Conservation (phyloP, 1,140 invertebrate species). For the Pollicipes pollicipes region DNA sequence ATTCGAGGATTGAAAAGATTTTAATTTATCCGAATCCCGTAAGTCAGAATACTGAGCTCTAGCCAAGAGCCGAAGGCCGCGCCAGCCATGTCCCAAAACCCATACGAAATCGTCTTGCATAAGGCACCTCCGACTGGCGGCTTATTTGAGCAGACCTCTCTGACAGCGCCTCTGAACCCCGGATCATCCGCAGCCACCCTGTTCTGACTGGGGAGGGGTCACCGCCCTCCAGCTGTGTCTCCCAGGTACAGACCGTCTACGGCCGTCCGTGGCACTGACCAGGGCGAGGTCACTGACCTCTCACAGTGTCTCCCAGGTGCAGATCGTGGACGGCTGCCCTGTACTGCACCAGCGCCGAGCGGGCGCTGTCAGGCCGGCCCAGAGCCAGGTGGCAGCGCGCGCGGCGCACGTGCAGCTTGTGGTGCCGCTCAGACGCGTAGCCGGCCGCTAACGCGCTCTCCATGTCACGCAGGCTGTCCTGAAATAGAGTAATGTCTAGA, state of each 20-base stretch:
- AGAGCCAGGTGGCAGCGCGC: background rate
- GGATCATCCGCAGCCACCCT: no score
- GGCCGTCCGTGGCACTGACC: no score
- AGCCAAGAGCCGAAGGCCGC: no score
- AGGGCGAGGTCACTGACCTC: background rate
- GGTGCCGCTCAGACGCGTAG: background rate
- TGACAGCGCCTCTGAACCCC: no score
- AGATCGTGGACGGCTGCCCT: background rate
- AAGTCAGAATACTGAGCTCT: no score
- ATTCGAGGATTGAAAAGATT: no score
- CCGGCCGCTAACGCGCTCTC: background rate
- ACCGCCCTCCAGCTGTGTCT: background rate
- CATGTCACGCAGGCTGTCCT: background rate
- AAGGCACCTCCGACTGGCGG: no score
- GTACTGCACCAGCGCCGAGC: background rate
- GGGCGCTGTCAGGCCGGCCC: background rate
- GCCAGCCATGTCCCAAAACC: no score
- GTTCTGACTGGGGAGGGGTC: no score
- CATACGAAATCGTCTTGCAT: no score
- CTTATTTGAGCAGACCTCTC: no score
- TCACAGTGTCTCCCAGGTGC: background rate
- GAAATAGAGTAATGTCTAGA: background rate
- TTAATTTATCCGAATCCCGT: no score
- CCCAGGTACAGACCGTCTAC: background rate
- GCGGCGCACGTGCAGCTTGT: background rate